phyloP scores from a whole-genome alignment of 2,797 vertebrate species.

The Poeciliopsis infans region DNA sequence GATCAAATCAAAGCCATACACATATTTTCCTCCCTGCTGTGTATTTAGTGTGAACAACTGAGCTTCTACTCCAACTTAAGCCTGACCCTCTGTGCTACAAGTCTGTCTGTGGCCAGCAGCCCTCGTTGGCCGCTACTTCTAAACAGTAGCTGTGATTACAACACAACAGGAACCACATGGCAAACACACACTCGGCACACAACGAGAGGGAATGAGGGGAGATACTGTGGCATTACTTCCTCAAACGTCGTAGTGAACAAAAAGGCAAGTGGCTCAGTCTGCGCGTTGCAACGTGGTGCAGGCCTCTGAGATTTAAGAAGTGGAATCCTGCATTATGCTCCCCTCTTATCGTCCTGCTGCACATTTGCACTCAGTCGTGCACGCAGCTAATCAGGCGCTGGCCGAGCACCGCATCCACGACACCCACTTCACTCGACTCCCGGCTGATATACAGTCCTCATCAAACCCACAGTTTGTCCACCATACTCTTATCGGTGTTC shows the following conservation, averaged over 20 bases:
- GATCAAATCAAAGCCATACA: constrained; percentile 29
- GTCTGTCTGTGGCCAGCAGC: constrained; percentile 10
- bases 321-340: constrained; percentile 14
- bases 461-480: constrained; percentile 19
- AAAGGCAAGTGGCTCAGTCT: constrained; percentile 30
- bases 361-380: constrained; percentile 26
- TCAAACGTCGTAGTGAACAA: constrained; percentile 27
- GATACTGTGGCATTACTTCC: constrained; percentile 49
- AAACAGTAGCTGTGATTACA: constrained; percentile 48
- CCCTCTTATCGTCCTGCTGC: constrained; percentile 40
- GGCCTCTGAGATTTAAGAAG: constrained; percentile 30
- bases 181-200: constrained; percentile 13
- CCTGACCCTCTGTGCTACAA: constrained; percentile 30
- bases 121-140: constrained; percentile 35
- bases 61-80: constrained; percentile 25
- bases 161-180: constrained; percentile 58
- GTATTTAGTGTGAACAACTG: background rate
- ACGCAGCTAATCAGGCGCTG: constrained; percentile 37
- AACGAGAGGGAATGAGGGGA: constrained; percentile 13
- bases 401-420: constrained; percentile 41
- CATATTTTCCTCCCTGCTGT: constrained; percentile 1
- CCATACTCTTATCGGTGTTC: constrained; percentile 22
- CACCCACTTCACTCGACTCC: constrained; percentile 58
- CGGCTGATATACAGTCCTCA: constrained; percentile 23
- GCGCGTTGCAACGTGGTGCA: constrained; percentile 5